Evolutionary conservation across 2,888 invertebrate species (phyloP).

Genomic region (Actias luna): DNA sequence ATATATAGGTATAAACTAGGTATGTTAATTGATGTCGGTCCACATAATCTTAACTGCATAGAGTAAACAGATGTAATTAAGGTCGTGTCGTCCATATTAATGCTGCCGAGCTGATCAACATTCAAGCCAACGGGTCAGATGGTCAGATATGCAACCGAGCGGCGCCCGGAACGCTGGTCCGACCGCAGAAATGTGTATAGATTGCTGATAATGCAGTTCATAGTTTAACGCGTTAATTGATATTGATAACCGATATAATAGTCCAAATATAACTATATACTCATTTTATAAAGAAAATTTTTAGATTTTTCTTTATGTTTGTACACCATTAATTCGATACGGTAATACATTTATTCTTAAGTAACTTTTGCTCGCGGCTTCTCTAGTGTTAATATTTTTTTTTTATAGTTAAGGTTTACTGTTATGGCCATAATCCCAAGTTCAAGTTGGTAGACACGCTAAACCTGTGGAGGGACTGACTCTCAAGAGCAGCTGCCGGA

Average conservation of each 20-base stretch:
- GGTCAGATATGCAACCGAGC: conserved; percentile 34
- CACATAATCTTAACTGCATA: conserved; percentile 36
- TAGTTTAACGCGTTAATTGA: conserved; percentile 31
- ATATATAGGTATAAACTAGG: not conserved
- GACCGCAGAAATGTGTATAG: conserved; percentile 4
- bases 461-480: too few species aligned
- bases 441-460: too few species aligned
- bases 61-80: conserved; percentile 67
- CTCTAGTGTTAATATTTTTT: too few species aligned
- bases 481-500: too few species aligned
- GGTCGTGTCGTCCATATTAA: conserved; percentile 58
- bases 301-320: not conserved
- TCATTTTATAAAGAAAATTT: not conserved
- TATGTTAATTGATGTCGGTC: conserved; percentile 3
- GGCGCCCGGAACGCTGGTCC: not conserved
- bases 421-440: too few species aligned
- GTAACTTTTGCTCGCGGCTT: too few species aligned
- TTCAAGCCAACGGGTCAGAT: conserved; percentile 59
- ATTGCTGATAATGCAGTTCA: conserved; percentile 26
- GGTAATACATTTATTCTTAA: too few species aligned
- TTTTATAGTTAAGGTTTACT: too few species aligned
- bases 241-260: not conserved
- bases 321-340: not conserved
- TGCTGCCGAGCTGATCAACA: conserved; percentile 57
- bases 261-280: not conserved